Evolutionary conservation across 2,113 vertebrate genomes (phyloP).

Genomic region (Pogona vitticeps): DNA sequence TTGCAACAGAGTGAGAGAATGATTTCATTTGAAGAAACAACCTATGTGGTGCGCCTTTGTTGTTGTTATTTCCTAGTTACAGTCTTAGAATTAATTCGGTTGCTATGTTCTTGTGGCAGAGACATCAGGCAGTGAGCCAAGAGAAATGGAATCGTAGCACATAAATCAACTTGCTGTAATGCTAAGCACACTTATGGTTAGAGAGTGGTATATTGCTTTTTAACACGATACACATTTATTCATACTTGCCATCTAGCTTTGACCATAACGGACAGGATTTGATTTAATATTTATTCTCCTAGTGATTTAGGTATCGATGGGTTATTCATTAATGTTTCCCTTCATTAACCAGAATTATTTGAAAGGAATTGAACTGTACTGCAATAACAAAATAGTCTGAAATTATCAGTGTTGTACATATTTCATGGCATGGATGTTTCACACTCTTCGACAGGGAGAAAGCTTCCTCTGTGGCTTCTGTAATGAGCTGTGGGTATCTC

Average conservation of each 20-base stretch:
- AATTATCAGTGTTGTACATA: conserved; percentile 9
- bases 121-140: not conserved
- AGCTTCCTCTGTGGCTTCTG: not conserved
- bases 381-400: conserved; percentile 1
- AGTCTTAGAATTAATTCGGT: not conserved
- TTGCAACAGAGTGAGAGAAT: not conserved
- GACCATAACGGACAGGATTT: not conserved
- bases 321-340: not conserved
- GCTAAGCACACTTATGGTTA: not conserved
- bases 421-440: conserved; percentile 24
- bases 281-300: not conserved
- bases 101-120: not conserved
- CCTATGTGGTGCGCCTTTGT: not conserved
- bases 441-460: not conserved
- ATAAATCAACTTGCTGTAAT: not conserved
- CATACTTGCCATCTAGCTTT: not conserved
- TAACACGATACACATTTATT: not conserved
- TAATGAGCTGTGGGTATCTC: not conserved
- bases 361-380: not conserved
- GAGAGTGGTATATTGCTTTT: not conserved
- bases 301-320: not conserved
- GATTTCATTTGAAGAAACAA: not conserved
- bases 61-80: not conserved
- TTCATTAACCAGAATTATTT: not conserved
- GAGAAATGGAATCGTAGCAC: not conserved